phyloP scores from a whole-genome alignment of 1,140 invertebrate genomes.

The Oreohelix idahoensis region DNA sequence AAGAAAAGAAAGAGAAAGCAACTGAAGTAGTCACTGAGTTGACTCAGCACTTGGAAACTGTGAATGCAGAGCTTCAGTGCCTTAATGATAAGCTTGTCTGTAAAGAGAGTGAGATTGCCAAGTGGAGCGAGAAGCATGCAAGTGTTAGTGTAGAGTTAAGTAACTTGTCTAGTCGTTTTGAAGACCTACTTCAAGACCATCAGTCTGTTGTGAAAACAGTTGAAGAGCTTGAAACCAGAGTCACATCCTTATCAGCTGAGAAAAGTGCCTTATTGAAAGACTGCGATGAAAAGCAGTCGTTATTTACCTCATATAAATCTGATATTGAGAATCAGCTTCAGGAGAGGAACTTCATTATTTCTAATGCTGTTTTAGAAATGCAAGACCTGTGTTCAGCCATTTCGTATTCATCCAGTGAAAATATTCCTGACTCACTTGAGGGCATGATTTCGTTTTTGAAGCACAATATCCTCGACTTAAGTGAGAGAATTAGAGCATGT shows the following conservation, averaged over 20 bases:
- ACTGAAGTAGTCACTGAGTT: neutral
- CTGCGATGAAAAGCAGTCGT: neutral
- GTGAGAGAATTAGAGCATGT: neutral
- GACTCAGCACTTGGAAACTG: neutral
- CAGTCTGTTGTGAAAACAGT: neutral
- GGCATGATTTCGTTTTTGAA: neutral
- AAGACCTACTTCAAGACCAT: slow-evolving; percentile 7
- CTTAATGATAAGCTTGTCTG: neutral
- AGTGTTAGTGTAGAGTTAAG: neutral
- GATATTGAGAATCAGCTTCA: slow-evolving; percentile 3
- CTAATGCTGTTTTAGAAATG: neutral
- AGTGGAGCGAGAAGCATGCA: neutral
- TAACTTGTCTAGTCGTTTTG: neutral
- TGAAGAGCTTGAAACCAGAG: neutral
- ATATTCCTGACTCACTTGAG: neutral
- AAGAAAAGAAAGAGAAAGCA: neutral
- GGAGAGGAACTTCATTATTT: slow-evolving; percentile 22
- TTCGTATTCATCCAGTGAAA: neutral
- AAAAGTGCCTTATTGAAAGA: slow-evolving; percentile 11
- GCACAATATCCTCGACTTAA: neutral
- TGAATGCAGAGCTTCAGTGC: neutral
- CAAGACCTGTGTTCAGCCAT: neutral
- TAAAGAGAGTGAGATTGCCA: neutral
- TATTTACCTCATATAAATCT: slow-evolving; percentile 8
- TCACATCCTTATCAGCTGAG: neutral